A percentile compares a stretch with the other conserved stretches of the same genome.
These are phyloP conservation scores for Scaptomyza polygonia DNA, from an alignment of 2,888 invertebrate species.

Conservation along the genomic window DNA sequence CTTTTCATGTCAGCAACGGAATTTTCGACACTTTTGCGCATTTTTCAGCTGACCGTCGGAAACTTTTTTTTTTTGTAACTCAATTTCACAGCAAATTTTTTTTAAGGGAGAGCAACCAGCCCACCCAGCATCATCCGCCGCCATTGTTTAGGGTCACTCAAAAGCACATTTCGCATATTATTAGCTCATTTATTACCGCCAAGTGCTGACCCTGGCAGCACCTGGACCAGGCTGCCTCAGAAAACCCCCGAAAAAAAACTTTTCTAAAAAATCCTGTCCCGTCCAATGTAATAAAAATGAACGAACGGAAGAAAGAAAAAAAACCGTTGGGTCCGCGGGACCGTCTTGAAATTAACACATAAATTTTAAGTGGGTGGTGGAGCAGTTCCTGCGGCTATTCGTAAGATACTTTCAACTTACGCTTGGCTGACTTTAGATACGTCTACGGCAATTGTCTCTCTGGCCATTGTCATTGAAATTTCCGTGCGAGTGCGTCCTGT, in stretches of 20 bases:
- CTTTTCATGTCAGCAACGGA: conserved; percentile 77
- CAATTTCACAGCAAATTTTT: conserved; percentile 68
- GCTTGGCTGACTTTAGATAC: conserved; percentile 46
- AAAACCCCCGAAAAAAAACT: conserved; percentile 34
- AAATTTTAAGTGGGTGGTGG: conserved; percentile 78
- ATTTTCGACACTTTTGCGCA: conserved; percentile 77
- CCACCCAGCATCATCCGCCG: background rate
- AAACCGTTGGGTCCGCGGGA: conserved; percentile 45
- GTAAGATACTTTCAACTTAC: conserved; percentile 60
- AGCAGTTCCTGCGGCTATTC: conserved; percentile 44
- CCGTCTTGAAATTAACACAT: conserved; percentile 84
- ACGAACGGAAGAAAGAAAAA: conserved; percentile 51
- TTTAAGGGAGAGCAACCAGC: background rate
- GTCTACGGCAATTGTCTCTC: conserved; percentile 17
- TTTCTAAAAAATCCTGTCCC: conserved; percentile 64
- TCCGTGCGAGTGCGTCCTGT: conserved; percentile 81
- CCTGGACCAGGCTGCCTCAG: conserved; percentile 49
- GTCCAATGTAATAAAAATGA: conserved; percentile 56
- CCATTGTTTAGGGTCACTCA: conserved; percentile 76
- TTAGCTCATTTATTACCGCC: conserved; percentile 82
- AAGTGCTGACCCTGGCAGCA: conserved; percentile 68
- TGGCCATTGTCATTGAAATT: conserved; percentile 75
- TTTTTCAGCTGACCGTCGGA: conserved; percentile 55
- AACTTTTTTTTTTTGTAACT: conserved; percentile 40
- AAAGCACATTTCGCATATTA: conserved; percentile 83